Conservation (phyloP, 2,888 invertebrate species). For the Lottia gigantea region DNA sequence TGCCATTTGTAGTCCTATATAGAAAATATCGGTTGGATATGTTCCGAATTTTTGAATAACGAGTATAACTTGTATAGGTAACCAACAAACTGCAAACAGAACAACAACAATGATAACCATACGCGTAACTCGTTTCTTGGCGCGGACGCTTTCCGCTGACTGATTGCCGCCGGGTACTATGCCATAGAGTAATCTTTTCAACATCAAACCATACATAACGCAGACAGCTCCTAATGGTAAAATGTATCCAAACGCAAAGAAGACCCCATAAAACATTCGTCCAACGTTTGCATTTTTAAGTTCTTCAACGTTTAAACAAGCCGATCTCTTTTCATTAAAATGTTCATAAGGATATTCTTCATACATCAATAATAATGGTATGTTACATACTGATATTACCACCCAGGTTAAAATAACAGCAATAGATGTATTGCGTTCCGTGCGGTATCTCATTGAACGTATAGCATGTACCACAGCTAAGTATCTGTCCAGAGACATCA, state of each 20-base stretch:
- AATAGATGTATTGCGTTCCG: conserved; percentile 82
- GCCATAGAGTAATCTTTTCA: conserved; percentile 86
- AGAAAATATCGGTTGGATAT: conserved; percentile 73
- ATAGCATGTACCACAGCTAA: conserved; percentile 94
- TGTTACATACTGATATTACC: conserved; percentile 73
- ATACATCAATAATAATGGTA: conserved; percentile 60
- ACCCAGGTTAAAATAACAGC: conserved; percentile 86
- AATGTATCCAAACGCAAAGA: conserved; percentile 89
- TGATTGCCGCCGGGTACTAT: conserved; percentile 76
- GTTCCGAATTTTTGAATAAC: conserved; percentile 78
- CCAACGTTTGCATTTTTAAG: conserved; percentile 16
- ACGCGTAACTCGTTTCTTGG: conserved; percentile 88
- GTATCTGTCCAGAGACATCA: conserved; percentile 91
- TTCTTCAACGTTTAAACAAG: conserved; percentile 49
- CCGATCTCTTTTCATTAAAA: conserved; percentile 47
- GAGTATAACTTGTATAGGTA: conserved; percentile 84
- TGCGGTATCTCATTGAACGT: conserved; percentile 85
- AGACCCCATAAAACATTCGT: conserved; percentile 52
- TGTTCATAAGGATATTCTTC: conserved; percentile 65
- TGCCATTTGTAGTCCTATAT: conserved; percentile 69
- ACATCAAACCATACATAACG: conserved; percentile 88
- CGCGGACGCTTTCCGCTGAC: conserved; percentile 83
- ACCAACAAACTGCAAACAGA: conserved; percentile 93
- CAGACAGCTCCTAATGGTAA: conserved; percentile 88
- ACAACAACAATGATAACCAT: conserved; percentile 92